A percentile compares a stretch with the other conserved stretches of the same genome.
These are phyloP conservation scores for Neolamprologus fasciatus DNA, from an alignment of 2,113 vertebrate genomes.

Conservation along the genomic window DNA sequence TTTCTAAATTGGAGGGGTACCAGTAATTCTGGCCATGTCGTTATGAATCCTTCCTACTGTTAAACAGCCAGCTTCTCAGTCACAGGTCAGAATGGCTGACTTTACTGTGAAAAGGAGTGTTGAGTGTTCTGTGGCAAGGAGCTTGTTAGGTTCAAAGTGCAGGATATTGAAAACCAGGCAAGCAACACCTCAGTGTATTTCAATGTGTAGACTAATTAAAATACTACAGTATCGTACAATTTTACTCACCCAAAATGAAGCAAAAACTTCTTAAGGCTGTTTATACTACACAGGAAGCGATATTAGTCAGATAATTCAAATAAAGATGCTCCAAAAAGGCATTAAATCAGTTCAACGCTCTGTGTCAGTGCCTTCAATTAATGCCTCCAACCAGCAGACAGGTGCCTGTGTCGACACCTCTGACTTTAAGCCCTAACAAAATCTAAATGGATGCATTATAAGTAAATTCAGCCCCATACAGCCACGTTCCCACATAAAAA, in stretches of 20 bases:
- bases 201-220: not conserved
- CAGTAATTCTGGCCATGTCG: not conserved
- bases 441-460: not conserved
- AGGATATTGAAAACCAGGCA: not conserved
- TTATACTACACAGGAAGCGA: not conserved
- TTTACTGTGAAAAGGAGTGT: not conserved
- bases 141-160: not conserved
- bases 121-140: not conserved
- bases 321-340: not conserved
- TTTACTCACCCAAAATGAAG: not conserved
- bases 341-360: fast-evolving
- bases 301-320: not conserved
- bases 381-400: not conserved
- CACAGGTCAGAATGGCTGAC: not conserved
- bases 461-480: not conserved
- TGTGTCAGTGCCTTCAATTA: not conserved
- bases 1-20: not conserved
- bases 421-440: not conserved
- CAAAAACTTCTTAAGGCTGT: not conserved
- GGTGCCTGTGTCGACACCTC: not conserved
- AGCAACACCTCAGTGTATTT: not conserved
- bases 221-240: not conserved
- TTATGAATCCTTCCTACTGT: not conserved
- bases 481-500: not conserved
- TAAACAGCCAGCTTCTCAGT: not conserved